Evolutionary conservation across 2,113 vertebrate genomes (phyloP).

Genomic region (Pseudorhombus dupliciocellatus): DNA sequence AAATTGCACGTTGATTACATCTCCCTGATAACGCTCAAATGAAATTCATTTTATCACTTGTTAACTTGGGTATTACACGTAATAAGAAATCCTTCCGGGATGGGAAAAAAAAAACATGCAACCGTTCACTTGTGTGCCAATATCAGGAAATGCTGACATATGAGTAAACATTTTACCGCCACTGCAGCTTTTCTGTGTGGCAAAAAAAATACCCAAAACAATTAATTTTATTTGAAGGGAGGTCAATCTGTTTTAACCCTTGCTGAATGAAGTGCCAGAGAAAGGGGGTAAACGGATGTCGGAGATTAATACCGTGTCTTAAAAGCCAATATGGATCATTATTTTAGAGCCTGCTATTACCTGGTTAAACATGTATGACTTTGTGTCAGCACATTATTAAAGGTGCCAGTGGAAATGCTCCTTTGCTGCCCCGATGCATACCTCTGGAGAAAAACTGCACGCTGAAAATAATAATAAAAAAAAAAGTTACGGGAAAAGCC

Average conservation of each 20-base stretch:
- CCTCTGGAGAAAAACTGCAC: slow-evolving; percentile 46
- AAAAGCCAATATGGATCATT: slow-evolving; percentile 77
- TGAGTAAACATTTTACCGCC: slow-evolving; percentile 70
- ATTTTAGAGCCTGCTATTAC: slow-evolving; percentile 67
- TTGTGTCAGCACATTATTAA: slow-evolving; percentile 77
- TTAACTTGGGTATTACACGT: slow-evolving; percentile 75
- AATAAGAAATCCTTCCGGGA: slow-evolving; percentile 68
- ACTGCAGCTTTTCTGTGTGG: slow-evolving; percentile 68
- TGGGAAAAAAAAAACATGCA: slow-evolving; percentile 34
- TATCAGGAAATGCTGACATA: slow-evolving; percentile 75
- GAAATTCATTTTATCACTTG: slow-evolving; percentile 74
- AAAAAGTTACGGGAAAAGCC: slow-evolving; percentile 39
- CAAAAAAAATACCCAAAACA: slow-evolving; percentile 71
- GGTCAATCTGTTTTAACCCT: slow-evolving; percentile 75
- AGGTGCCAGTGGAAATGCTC: slow-evolving; percentile 52
- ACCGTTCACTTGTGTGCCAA: slow-evolving; percentile 66
- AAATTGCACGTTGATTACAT: slow-evolving; percentile 80
- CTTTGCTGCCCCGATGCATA: slow-evolving; percentile 47
- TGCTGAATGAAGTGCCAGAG: slow-evolving; percentile 54
- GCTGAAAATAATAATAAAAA: not conserved
- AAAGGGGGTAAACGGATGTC: slow-evolving; percentile 46
- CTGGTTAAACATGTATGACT: slow-evolving; percentile 78
- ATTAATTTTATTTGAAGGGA: slow-evolving; percentile 77
- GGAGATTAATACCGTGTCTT: slow-evolving; percentile 74
- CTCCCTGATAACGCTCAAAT: slow-evolving; percentile 73